Evolutionary conservation across 1,140 invertebrate genomes (phyloP).

Genomic region (Thaumetopoea pityocampa): DNA sequence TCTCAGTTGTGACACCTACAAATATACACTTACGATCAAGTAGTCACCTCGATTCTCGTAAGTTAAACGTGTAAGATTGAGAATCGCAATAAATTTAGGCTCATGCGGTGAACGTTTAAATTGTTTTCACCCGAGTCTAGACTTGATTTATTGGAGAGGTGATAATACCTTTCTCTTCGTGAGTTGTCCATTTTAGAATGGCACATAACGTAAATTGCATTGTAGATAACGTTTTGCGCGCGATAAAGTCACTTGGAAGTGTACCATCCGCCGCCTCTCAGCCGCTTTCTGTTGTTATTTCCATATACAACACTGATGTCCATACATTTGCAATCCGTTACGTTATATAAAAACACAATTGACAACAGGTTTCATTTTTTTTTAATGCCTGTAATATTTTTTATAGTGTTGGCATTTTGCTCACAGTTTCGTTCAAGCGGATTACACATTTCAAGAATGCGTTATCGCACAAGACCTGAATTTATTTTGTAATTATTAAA

Average conservation of each 20-base stretch:
- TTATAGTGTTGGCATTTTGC: too few relatives aligned
- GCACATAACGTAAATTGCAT: slow-evolving; percentile 16
- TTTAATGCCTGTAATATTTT: too few relatives aligned
- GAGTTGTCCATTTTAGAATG: slow-evolving; percentile 14
- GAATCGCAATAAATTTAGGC: slow-evolving; percentile 3
- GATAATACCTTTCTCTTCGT: slow-evolving; percentile 19
- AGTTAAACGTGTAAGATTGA: not conserved
- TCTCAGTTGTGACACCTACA: not conserved
- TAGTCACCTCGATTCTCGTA: not conserved
- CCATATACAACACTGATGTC: too few relatives aligned
- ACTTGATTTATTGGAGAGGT: slow-evolving; percentile 15
- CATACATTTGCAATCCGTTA: too few relatives aligned
- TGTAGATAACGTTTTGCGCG: slow-evolving; percentile 9
- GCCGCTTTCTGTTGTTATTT: too few relatives aligned
- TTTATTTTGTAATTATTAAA: too few relatives aligned
- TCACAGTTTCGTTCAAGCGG: too few relatives aligned
- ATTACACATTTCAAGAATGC: too few relatives aligned
- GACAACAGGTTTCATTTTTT: too few relatives aligned
- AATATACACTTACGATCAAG: not conserved
- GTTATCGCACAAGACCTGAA: too few relatives aligned
- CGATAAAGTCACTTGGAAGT: slow-evolving; percentile 3
- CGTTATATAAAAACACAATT: too few relatives aligned
- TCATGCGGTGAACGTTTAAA: not conserved
- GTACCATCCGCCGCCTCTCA: not conserved
- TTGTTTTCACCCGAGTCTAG: slow-evolving; percentile 7